Evolutionary conservation across 2,113 vertebrate genomes (phyloP), one percentile per base, ranked within the genome.

Genomic region (Channa argus): DNA sequence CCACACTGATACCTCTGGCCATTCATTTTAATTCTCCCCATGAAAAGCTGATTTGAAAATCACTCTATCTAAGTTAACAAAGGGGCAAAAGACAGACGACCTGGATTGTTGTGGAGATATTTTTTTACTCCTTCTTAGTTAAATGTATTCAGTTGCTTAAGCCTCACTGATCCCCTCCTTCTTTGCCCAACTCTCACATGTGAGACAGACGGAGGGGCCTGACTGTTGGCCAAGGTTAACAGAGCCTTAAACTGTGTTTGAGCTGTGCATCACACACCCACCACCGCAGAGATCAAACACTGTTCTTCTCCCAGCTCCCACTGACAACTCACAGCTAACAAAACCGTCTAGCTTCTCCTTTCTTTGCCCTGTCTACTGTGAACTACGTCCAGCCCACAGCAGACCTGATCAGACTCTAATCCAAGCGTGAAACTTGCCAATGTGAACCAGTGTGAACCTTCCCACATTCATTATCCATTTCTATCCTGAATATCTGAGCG

Each of bases 221-320:
- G 88, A 90, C 89, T 77, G 69, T 80, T 84, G 86, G 80, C 78
- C 91, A 92, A 93, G 91, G 90, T 92, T 88, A 91, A 87, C 71
- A 67, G 80, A 89, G 79, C 80, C 91, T 81, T 88, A 89, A 87
- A 90, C 83, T 85, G 88, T 85, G 89, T 89, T 89, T 92, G 86
- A 91, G 87, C 87, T 90, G 76, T 11, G 82, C 80, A 76, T 78
- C 81, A 60, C 77, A 84, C 77, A 47, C 86, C 76, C 84, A 87
- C 86, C 83, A 44, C 78, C 15, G 4, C 60, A 24, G 70, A 83
- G 86, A 91, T 92, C 89, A 91, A 90, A 91, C 79, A 5, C 70
- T 3, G 24, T 51, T 77, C 76, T 61, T 82, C 77, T 71, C 76
- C 60, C 63, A 8, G 69, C 83, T 79, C 82, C 76, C 39, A 43